Conservation (phyloP, 1,140 invertebrate species). For the Antheraea pernyi region DNA sequence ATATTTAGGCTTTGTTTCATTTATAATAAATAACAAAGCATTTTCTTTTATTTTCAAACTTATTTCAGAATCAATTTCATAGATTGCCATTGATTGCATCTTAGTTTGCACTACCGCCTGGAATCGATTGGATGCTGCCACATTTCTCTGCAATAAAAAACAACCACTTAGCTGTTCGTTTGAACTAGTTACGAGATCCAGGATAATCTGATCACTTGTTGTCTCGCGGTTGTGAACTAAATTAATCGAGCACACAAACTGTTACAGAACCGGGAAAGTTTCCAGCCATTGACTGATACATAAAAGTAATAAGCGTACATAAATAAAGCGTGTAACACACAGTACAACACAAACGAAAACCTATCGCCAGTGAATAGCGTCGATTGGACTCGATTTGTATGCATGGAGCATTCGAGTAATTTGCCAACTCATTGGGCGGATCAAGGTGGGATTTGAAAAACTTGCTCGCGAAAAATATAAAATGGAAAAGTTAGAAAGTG, state of each 20-base stretch:
- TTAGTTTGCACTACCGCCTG: too few relatives aligned
- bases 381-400: slow-evolving; percentile 33
- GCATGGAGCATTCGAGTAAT: slow-evolving; percentile 44
- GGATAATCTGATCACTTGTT: too few relatives aligned
- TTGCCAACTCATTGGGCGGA: slow-evolving; percentile 46
- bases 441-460: slow-evolving; percentile 43
- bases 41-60: not conserved
- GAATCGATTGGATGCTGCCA: too few relatives aligned
- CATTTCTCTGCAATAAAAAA: too few relatives aligned
- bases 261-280: too few relatives aligned
- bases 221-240: too few relatives aligned
- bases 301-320: not conserved
- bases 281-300: not conserved
- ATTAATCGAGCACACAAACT: too few relatives aligned
- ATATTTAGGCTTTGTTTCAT: too few relatives aligned
- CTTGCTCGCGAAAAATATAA: slow-evolving; percentile 15
- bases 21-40: too few relatives aligned
- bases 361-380: not conserved
- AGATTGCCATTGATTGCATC: too few relatives aligned
- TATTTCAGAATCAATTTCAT: not conserved
- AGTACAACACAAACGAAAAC: not conserved
- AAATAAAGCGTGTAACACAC: not conserved
- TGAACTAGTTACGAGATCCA: too few relatives aligned
- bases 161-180: too few relatives aligned
- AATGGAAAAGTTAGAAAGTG: slow-evolving; percentile 7